Conservation (phyloP, 2,797 vertebrate species). For the Chaetophractus vellerosus region DNA sequence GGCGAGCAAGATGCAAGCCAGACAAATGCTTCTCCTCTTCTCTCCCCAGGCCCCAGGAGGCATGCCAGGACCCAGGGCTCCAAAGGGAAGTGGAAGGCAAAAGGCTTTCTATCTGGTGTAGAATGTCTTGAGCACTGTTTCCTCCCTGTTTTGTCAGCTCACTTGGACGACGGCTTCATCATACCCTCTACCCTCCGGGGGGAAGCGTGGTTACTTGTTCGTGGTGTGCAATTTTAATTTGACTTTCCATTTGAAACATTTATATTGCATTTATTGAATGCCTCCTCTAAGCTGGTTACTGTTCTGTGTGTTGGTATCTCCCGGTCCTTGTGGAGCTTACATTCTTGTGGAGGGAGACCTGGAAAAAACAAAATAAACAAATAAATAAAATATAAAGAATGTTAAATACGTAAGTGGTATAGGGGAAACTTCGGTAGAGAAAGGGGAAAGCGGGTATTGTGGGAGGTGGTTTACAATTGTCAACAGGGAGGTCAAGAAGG, state of each 20-base stretch:
- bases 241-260: background rate
- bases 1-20: background rate
- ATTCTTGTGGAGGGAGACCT: background rate
- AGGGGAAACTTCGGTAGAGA: background rate
- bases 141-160: background rate
- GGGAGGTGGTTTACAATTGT: background rate
- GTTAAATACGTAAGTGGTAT: fast-evolving
- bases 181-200: background rate
- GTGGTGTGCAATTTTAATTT: background rate
- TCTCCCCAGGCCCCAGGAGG: background rate
- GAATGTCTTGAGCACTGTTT: background rate
- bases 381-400: too few species aligned
- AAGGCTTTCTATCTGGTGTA: background rate
- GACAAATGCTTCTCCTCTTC: background rate
- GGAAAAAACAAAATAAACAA: background rate
- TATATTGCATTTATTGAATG: background rate
- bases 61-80: background rate
- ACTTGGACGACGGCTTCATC: background rate
- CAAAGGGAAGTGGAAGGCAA: background rate
- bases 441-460: fast-evolving
- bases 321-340: background rate
- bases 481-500: background rate
- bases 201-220: background rate
- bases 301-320: background rate
- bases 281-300: background rate